Conservation (phyloP, 2,113 vertebrate genomes). For the Campylomormyrus numenius region DNA sequence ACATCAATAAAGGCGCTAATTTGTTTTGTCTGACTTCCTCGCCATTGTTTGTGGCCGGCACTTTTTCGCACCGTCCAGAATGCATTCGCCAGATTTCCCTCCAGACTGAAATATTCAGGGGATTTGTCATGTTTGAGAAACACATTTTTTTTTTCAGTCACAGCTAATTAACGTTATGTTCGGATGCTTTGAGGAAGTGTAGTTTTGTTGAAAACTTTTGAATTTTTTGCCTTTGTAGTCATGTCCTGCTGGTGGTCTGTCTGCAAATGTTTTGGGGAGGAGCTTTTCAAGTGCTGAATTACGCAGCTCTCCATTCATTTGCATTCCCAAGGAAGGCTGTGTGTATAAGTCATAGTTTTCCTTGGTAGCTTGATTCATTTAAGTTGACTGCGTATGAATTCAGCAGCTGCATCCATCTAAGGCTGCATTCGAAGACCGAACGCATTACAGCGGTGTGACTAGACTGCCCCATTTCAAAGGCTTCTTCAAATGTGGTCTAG, state of each 20-base stretch:
- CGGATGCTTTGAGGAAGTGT: background rate
- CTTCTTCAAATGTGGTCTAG: too few species aligned
- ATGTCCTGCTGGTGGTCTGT: background rate
- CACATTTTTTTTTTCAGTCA: background rate
- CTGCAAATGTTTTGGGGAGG: background rate
- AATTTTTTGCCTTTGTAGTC: background rate
- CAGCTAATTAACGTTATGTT: background rate
- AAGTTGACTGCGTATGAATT: background rate
- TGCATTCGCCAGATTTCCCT: background rate
- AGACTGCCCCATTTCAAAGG: too few species aligned
- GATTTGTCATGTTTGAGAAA: background rate
- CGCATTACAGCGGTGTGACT: too few species aligned
- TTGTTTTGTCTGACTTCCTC: background rate
- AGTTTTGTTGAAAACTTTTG: background rate
- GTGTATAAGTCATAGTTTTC: background rate
- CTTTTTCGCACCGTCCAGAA: background rate
- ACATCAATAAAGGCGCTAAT: slow-evolving; percentile 1
- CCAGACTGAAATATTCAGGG: background rate
- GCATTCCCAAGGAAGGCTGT: background rate
- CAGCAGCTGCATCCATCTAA: background rate
- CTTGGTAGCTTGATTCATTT: background rate
- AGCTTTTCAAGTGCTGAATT: background rate
- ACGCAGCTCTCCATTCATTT: background rate
- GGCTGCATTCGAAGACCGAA: background rate
- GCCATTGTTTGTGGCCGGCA: background rate